Evolutionary conservation across 2,113 vertebrate species (phyloP), one percentile per base, ranked within the genome.

Genomic region (Tachuris rubrigastra): DNA sequence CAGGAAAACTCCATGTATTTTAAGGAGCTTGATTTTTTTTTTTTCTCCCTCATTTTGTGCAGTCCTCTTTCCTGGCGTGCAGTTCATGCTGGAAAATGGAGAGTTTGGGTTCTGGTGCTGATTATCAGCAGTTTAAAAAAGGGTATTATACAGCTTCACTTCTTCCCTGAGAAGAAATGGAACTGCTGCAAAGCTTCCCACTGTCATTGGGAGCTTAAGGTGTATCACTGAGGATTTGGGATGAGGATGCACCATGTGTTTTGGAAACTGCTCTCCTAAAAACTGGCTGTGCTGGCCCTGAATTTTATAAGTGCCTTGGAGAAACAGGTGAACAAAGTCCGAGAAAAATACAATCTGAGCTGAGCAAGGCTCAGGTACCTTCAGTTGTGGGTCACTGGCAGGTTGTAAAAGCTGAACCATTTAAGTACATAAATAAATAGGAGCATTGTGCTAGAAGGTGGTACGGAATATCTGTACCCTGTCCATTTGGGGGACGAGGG

Each of bases 361-460:
- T 79, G 71, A 83, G 22, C 42, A 42, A 35, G 56, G 35, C 28
- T 75, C 19, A 5, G 33, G 27, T 30, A 1, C 28, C 41, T 62
- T 22, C 60, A 60, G 58, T 17, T 87, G 27, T 30, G 14, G 68
- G 42, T 35, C 35, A 62, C 6, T 2, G 55, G 55, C 24, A 35
- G 14, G 14, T 3, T 89, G n/a, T 73, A 8, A 79, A 78, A 42
- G 33, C 17, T 31, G 74, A 82, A 39, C 33, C 22, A 7, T 18
- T 56, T 47, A 35, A 42, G 7, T 19, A 1, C 7, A 31, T 15
- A 4, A 35, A 31, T 15, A 4, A 35, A 10, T 4, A 9, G 1
- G 19, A 88, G 37, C n/a, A 14, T 24, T 37, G 35, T 73, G 56
- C 44, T 49, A 69, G 42, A 11, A 31, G 71, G 1, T 27, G n/a